phyloP scores from a whole-genome alignment of 2,797 vertebrate genomes.

The Cetoscarus ocellatus region DNA sequence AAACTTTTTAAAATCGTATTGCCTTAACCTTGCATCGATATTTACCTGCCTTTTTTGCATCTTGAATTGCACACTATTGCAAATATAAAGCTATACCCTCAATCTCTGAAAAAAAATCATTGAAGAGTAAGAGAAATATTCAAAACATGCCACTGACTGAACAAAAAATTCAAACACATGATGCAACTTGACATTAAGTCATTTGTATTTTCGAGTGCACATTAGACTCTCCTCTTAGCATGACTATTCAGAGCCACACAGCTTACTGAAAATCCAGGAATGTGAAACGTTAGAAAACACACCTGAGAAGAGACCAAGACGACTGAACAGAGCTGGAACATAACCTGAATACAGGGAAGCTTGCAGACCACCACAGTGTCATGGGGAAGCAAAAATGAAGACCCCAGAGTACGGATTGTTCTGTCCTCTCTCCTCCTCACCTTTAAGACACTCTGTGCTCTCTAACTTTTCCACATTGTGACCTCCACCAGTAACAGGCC shows the following conservation, averaged over 20 bases:
- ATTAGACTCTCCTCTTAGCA: not conserved
- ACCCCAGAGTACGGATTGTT: conserved; percentile 3
- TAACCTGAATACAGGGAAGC: conserved; percentile 39
- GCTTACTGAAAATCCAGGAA: conserved; percentile 5
- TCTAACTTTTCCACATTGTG: conserved; percentile 32
- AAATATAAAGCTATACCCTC: not conserved
- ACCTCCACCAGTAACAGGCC: conserved; percentile 16
- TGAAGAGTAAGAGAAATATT: not conserved
- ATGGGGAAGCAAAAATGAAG: conserved; percentile 15
- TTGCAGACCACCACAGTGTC: not conserved
- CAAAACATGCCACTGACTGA: not conserved
- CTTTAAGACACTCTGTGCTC: conserved; percentile 12
- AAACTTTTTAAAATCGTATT: too few species aligned
- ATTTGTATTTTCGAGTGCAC: not conserved
- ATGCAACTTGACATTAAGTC: conserved; percentile 2
- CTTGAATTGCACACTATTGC: too few species aligned
- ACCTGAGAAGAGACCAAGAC: conserved; percentile 28
- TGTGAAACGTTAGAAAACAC: conserved; percentile 20
- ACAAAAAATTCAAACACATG: conserved; percentile 5
- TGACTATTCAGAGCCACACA: conserved; percentile 15
- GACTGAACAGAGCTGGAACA: conserved; percentile 25
- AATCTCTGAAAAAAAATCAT: not conserved
- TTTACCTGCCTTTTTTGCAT: too few species aligned
- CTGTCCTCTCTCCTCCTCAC: conserved; percentile 8
- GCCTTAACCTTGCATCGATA: too few species aligned